Conservation (phyloP, 2,113 vertebrate species). For the Telmatochromis brachygnathus region DNA sequence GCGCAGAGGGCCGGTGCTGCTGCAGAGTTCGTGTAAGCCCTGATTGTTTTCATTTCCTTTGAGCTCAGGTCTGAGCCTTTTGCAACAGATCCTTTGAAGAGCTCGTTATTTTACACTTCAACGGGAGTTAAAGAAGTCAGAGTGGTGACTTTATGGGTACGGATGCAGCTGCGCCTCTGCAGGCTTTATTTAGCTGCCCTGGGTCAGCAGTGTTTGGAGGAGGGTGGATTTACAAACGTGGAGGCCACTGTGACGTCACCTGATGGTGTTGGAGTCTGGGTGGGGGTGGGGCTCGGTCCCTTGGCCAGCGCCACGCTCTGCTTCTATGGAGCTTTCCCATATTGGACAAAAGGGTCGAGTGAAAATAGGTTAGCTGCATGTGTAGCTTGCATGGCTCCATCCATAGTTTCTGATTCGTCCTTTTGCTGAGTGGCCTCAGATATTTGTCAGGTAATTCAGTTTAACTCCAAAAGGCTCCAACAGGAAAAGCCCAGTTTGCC, state of each 20-base stretch:
- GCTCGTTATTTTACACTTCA: background rate
- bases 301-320: background rate
- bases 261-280: background rate
- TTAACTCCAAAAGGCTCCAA: background rate
- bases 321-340: background rate
- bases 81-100: background rate
- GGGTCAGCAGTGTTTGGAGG: background rate
- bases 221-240: background rate
- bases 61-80: background rate
- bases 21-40: background rate
- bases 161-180: background rate
- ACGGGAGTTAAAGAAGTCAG: background rate
- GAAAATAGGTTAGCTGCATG: background rate
- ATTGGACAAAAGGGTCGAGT: background rate
- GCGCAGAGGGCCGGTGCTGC: background rate
- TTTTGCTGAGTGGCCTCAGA: background rate
- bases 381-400: background rate
- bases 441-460: background rate
- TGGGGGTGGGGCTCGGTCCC: background rate
- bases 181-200: background rate
- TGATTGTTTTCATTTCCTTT: background rate
- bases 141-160: background rate
- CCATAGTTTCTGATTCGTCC: background rate
- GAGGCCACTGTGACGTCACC: background rate
- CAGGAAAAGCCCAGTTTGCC: background rate